These are phyloP conservation scores for Strongylocentrotus purpuratus DNA, from an alignment of 35 echinoderm and acorn worm genomes.

Conservation along the genomic window DNA sequence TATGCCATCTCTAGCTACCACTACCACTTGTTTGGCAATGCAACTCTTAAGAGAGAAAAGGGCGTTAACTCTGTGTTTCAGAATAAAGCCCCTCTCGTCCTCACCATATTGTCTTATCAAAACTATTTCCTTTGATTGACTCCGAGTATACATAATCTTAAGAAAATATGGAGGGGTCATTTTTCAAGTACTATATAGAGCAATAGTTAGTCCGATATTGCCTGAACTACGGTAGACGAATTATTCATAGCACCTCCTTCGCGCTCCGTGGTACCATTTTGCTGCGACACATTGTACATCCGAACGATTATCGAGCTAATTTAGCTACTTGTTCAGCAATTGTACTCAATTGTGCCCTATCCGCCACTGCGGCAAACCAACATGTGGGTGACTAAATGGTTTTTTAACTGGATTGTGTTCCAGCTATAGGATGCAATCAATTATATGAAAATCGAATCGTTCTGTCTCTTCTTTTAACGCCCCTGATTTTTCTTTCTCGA, in stretches of 20 bases:
- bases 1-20: too few species aligned
- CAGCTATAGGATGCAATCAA: conserved; percentile 31
- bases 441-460: conserved; percentile 26
- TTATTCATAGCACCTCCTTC: background rate
- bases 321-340: conserved; percentile 35
- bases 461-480: background rate
- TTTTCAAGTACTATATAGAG: too few species aligned
- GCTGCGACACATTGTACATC: background rate
- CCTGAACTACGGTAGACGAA: too few species aligned
- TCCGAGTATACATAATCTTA: too few species aligned
- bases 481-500: background rate
- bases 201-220: too few species aligned
- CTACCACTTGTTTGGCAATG: background rate
- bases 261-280: background rate
- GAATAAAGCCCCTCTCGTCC: too few species aligned
- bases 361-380: background rate
- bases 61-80: too few species aligned
- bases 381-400: background rate
- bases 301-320: background rate
- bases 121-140: too few species aligned
- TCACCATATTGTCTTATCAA: too few species aligned
- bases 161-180: too few species aligned
- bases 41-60: background rate
- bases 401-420: background rate
- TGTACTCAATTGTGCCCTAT: conserved; percentile 16